These are phyloP conservation scores for Leucopsar rothschildi DNA, from an alignment of 2,113 vertebrate genomes.

Conservation along the genomic window DNA sequence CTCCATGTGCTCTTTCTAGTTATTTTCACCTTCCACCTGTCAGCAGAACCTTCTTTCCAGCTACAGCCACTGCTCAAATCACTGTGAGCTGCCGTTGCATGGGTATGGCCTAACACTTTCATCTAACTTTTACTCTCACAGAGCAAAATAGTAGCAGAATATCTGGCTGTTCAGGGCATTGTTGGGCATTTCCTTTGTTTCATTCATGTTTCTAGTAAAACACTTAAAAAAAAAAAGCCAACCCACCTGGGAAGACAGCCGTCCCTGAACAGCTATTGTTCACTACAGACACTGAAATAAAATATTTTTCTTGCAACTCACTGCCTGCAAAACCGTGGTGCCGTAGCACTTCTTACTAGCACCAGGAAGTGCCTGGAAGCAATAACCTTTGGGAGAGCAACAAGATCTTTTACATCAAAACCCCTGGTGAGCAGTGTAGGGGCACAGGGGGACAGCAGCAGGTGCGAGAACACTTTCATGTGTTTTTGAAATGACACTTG, in stretches of 20 bases:
- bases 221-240: background rate
- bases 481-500: background rate
- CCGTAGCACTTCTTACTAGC: rapidly evolving
- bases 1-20: background rate
- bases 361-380: background rate
- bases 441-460: background rate
- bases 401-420: background rate
- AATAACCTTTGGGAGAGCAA: background rate
- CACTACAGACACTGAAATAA: background rate
- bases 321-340: background rate
- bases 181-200: conserved; percentile 35
- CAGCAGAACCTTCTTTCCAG: background rate
- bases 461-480: background rate
- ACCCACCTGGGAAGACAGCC: background rate
- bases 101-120: background rate
- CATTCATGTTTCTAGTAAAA: conserved; percentile 36
- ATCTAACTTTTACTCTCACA: background rate
- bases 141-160: conserved; percentile 1
- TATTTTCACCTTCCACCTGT: background rate
- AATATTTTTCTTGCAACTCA: background rate
- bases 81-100: rapidly evolving
- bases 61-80: background rate
- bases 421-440: rapidly evolving
- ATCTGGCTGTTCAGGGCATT: conserved; percentile 27
- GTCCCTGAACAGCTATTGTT: background rate